These are phyloP conservation scores for Danaus chrysippus DNA, from an alignment of 2,888 invertebrate species.

Conservation along the genomic window DNA sequence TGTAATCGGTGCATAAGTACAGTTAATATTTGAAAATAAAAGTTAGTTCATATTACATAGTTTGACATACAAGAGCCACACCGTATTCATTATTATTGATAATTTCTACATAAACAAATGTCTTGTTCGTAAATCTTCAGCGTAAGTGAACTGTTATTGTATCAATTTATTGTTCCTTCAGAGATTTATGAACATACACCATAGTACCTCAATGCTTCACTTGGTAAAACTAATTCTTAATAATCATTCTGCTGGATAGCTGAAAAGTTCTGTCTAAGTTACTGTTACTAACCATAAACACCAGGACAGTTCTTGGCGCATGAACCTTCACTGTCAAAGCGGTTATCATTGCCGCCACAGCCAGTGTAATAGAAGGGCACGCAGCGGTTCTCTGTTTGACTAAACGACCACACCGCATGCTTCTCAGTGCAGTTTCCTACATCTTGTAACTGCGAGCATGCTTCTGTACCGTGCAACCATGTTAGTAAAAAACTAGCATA, in stretches of 20 bases:
- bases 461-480: slow-evolving; percentile 78
- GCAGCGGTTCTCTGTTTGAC: slow-evolving; percentile 89
- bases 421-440: slow-evolving; percentile 88
- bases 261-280: background rate
- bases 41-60: too few relatives aligned
- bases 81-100: too few relatives aligned
- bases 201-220: too few relatives aligned
- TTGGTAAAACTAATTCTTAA: too few relatives aligned
- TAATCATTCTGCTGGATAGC: background rate
- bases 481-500: slow-evolving; percentile 43
- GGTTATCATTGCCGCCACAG: slow-evolving; percentile 94
- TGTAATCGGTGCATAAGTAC: too few relatives aligned
- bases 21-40: too few relatives aligned
- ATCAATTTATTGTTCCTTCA: too few relatives aligned
- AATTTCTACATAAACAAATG: too few relatives aligned
- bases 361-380: slow-evolving; percentile 96
- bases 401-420: slow-evolving; percentile 91
- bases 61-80: too few relatives aligned
- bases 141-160: too few relatives aligned
- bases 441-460: slow-evolving; percentile 86
- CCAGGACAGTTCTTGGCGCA: slow-evolving; percentile 89
- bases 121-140: too few relatives aligned
- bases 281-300: slow-evolving; percentile 81
- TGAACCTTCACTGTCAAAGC: slow-evolving; percentile 85
- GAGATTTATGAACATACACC: too few relatives aligned